Conservation (phyloP, 2,888 invertebrate species). For the Acleris cristana region DNA sequence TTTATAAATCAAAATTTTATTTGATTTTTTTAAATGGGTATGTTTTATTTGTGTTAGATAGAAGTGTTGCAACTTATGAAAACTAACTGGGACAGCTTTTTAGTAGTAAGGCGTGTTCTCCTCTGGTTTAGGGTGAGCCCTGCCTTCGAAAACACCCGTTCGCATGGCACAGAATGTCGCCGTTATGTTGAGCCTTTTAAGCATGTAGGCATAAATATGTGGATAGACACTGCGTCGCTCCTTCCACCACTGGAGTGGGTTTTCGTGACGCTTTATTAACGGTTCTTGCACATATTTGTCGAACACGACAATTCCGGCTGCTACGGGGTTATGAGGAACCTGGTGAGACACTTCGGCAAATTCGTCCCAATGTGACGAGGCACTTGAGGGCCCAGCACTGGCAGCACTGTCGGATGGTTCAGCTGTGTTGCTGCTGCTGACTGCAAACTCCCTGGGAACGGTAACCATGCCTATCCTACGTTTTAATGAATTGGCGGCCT, state of each 20-base stretch:
- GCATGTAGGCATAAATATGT: conserved; percentile 10
- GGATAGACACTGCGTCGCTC: conserved; percentile 28
- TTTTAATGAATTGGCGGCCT: background rate
- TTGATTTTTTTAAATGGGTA: no score
- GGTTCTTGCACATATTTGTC: conserved; percentile 30
- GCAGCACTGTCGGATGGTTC: no score
- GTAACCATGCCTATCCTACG: no score
- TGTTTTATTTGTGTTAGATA: no score
- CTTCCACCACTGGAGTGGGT: conserved; percentile 38
- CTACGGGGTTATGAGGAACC: conserved; percentile 31
- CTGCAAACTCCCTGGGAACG: no score
- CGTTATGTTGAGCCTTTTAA: background rate
- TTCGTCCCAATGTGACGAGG: no score
- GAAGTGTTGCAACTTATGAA: no score
- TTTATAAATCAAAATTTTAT: no score
- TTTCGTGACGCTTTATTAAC: conserved; percentile 19
- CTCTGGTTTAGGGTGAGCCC: conserved; percentile 30
- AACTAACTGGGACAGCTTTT: conserved; percentile 11
- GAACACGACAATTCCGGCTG: conserved; percentile 35
- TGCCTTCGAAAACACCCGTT: conserved; percentile 23
- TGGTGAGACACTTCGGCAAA: background rate
- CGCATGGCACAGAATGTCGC: background rate
- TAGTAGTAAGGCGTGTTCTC: conserved; percentile 15
- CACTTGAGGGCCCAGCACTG: conserved; percentile 22
- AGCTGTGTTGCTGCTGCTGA: no score